Conservation (phyloP, 2,888 invertebrate species). For the Mesoligia furuncula region DNA sequence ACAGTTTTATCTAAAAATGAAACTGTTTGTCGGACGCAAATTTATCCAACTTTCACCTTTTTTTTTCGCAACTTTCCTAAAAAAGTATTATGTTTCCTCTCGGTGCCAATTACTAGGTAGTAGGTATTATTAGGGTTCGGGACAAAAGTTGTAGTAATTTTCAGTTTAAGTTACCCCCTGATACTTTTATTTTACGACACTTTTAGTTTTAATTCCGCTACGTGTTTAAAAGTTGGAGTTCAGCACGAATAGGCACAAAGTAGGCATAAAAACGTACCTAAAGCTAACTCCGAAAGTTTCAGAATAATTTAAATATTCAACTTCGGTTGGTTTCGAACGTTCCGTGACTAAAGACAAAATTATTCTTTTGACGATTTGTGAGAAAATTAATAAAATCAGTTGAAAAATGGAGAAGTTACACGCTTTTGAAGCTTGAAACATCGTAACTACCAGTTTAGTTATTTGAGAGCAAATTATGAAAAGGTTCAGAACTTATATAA, state of each 20-base stretch:
- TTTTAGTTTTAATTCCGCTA: slow-evolving; percentile 3
- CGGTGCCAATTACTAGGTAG: slow-evolving; percentile 18
- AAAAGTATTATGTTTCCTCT: slow-evolving; percentile 19
- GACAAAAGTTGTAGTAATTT: slow-evolving; percentile 11
- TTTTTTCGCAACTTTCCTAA: neutral
- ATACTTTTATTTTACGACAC: slow-evolving; percentile 13
- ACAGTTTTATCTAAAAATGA: slow-evolving; percentile 46
- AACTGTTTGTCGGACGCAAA: no score
- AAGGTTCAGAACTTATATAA: neutral
- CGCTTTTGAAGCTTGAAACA: no score
- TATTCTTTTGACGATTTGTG: no score
- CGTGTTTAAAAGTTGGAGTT: neutral
- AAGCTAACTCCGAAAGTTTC: neutral
- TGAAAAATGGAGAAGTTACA: no score
- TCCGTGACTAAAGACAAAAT: neutral
- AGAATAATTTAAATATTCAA: slow-evolving; percentile 12
- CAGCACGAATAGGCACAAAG: neutral
- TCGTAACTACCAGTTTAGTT: neutral
- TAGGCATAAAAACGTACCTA: no score
- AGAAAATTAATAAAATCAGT: no score
- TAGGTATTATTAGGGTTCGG: neutral
- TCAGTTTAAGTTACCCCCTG: neutral
- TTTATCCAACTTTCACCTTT: no score
- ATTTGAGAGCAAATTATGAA: neutral
- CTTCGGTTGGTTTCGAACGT: neutral